Base-by-base conservation (phyloP, 2,113 vertebrate genomes). In the Meles meles region DNA sequence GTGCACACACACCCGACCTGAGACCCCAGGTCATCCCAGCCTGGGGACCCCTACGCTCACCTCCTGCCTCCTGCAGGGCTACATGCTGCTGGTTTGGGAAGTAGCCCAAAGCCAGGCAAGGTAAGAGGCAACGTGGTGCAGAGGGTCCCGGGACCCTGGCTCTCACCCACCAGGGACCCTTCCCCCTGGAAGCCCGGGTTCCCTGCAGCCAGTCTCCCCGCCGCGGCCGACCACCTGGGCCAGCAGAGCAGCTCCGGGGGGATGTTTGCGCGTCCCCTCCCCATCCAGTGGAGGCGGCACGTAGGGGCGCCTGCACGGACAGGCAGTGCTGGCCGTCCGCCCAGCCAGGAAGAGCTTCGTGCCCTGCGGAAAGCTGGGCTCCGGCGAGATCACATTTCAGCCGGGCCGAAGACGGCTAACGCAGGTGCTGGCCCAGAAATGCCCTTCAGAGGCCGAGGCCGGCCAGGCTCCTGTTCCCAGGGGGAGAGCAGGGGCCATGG, bases 391-490 rank as follows among this genome's bases (percentile, higher is more conserved):
- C 74, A 12, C 37, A 13, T 17, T 93, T 80, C 71, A 69, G 71
- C 39, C 4, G 3, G 59, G 6, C 34, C 29, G 25, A 21, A 10
- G 8, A 4, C 17, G 18, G 29, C 79, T 65, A 52, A 85, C n/a
- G 37, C 82, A 74, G 90, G 61, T 25, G 69, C 69, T 79, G 77
- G 85, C 67, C 61, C 86, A 96, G 90, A 84, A 59, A 93, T 76
- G 90, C 72, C 96, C 97, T 96, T 91, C 95, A 74, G 95, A 80
- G 93, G 96, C 83, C 0, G 1, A 11, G n/a, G 37, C 34, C 59
- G 7, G 7, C 65, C 34, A 76, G 77, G 92, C 47, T 47, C 42
- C 3, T 1, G 39, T 37, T 85, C 93, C n/a, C 82, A 65, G 61
- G 69, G 74, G 31, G 88, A 59, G 7, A 31, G 79, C 7, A n/a